phyloP scores from a whole-genome alignment of 2,113 vertebrate genomes.

The Onychostruthus taczanowskii region DNA sequence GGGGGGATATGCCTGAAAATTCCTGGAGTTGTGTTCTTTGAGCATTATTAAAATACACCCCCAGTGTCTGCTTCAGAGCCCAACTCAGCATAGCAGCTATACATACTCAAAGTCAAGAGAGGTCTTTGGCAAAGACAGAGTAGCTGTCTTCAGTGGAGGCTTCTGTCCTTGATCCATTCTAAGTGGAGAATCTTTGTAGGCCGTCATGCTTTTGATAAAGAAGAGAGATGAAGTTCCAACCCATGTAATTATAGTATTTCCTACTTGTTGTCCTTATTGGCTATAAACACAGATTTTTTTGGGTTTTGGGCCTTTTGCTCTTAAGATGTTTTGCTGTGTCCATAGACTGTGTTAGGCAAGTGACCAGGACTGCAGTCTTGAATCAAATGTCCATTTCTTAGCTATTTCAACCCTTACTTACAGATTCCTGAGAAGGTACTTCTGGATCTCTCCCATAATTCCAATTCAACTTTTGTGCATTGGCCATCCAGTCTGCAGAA shows the following conservation, averaged over 20 bases:
- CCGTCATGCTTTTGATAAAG: not conserved
- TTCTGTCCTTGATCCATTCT: not conserved
- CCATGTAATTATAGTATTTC: not conserved
- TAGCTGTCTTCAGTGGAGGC: not conserved
- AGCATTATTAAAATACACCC: not conserved
- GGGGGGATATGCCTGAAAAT: not conserved
- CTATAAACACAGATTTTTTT: not conserved
- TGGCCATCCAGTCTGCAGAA: not conserved
- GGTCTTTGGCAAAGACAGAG: not conserved
- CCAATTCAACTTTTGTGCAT: not conserved
- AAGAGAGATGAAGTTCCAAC: not conserved
- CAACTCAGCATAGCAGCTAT: not conserved
- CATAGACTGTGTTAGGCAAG: not conserved
- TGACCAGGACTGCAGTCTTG: not conserved
- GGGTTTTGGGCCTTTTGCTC: not conserved
- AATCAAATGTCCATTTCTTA: not conserved
- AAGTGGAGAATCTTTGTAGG: not conserved
- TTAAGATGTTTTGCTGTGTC: not conserved
- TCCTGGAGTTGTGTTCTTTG: accelerated
- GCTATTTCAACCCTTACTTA: not conserved
- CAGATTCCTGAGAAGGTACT: not conserved
- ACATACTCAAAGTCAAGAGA: not conserved
- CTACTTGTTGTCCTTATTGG: not conserved
- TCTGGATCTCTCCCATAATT: not conserved
- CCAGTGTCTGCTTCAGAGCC: not conserved